Base-by-base conservation (phyloP, 2,113 vertebrate species). In the Oxygymnocypris stewartii region DNA sequence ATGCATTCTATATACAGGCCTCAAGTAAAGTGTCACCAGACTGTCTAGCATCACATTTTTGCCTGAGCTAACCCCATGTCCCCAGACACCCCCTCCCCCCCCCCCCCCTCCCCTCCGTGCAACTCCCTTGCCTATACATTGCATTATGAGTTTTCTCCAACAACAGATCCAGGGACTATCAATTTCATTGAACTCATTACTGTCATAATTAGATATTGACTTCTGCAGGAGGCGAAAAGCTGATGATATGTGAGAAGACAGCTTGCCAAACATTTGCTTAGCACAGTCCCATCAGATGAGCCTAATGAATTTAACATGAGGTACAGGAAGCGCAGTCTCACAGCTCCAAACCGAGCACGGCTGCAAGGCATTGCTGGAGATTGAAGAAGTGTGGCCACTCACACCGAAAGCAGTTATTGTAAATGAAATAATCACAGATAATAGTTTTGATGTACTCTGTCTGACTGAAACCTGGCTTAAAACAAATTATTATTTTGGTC, bases 261-360 rank as follows among this genome's bases (percentile, higher is more conserved):
- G 51, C 54, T 79, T 69, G 65, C 31, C 77, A 80, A 85, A 86
- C 79, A 86, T 80, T 80, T 57, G 85, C 85, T 80, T 80, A 86
- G 54, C 51, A 35, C 35, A 20, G 40, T 86, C 49, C 13, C 49
- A 59, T 73, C 37, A 67, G 77, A 79, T 63, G 65, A 44, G 77
- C 63, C n/a, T 71, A 51, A 86, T 86, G 78, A 79, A 86, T 86
- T 80, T 71, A 71, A 78, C 77, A 79, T 86, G 76, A 86, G 25
- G 16, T 1, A 69, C n/a, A 69, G 14, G 28, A 31, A 28, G 20
- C 6, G 18, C 57, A 11, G 37, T 63, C 11, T 28, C 37, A n/a
- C 6, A 14, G 74, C 31, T 18, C 77, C 31, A 5, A n/a, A 59
- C 9, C 5, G 28, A 59, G 67, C 31, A 18, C 7, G 31, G 6